Percentiles rank a stretch among this genome's conserved stretches.
phyloP scores from a whole-genome alignment of 2,888 invertebrate species.

The Erannis defoliaria region DNA sequence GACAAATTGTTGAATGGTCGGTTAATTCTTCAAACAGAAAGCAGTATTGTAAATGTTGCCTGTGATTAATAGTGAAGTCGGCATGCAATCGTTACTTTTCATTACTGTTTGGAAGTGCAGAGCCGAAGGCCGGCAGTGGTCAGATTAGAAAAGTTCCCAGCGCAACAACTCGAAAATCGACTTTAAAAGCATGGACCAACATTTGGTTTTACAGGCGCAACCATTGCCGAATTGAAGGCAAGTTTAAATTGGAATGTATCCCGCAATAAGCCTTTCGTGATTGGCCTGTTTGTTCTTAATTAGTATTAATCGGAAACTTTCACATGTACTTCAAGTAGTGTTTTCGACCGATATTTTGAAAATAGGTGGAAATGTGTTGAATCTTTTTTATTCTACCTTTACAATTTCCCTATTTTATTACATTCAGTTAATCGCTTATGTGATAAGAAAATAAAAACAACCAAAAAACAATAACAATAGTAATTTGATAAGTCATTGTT shows the following conservation, averaged over 20 bases:
- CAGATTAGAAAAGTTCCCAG: constrained; percentile 84
- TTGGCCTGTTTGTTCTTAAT: constrained; percentile 85
- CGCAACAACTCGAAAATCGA: constrained; percentile 83
- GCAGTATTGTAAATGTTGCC: constrained; percentile 53
- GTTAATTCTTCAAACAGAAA: constrained; percentile 36
- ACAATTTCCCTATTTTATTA: no score
- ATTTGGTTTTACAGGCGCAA: constrained; percentile 82
- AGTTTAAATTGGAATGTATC: constrained; percentile 87
- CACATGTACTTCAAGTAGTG: constrained; percentile 53
- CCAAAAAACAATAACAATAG: no score
- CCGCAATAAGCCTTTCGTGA: constrained; percentile 84
- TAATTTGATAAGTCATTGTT: no score
- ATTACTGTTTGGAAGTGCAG: constrained; percentile 84
- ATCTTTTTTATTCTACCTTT: no score
- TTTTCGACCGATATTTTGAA: constrained; percentile 13
- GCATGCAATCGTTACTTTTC: constrained; percentile 86
- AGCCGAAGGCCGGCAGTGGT: constrained; percentile 76
- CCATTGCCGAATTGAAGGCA: constrained; percentile 78
- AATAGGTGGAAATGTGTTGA: not conserved
- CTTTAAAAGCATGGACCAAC: constrained; percentile 83
- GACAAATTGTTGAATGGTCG: constrained; percentile 26
- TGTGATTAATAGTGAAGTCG: constrained; percentile 82
- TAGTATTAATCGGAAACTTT: constrained; percentile 83
- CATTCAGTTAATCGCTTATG: no score
- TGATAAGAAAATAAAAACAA: no score